Conservation (phyloP, 2,113 vertebrate genomes). For the Ciconia maguari region DNA sequence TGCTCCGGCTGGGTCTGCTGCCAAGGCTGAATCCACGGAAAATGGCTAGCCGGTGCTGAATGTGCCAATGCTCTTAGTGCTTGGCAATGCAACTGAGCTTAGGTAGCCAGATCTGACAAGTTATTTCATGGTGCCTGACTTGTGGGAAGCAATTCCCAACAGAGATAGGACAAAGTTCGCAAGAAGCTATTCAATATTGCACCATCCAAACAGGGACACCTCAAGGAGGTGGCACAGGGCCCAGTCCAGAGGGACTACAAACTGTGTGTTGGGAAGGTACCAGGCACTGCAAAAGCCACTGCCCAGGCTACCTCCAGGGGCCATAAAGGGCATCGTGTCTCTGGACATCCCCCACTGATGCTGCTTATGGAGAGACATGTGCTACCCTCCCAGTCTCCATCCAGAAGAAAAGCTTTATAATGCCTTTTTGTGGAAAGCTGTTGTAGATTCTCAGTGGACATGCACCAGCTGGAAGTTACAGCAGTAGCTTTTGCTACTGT, state of each 20-base stretch:
- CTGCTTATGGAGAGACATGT: not conserved
- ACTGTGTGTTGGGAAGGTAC: not conserved
- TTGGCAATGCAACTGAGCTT: not conserved
- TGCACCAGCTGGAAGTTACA: not conserved
- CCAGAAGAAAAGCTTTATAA: not conserved
- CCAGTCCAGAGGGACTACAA: not conserved
- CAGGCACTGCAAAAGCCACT: not conserved
- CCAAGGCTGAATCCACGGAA: not conserved
- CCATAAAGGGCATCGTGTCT: fast-evolving
- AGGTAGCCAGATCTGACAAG: not conserved
- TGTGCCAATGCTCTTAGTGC: not conserved
- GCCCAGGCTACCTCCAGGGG: not conserved
- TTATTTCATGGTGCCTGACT: not conserved
- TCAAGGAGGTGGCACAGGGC: not conserved
- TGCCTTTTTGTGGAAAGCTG: not conserved
- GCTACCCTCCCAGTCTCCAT: not conserved
- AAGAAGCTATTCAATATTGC: not conserved
- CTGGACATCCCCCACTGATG: not conserved
- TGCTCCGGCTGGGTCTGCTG: not conserved
- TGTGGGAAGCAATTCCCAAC: not conserved
- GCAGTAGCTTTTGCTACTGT: not conserved
- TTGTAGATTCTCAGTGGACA: not conserved
- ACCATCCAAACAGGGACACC: not conserved
- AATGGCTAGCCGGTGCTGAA: not conserved
- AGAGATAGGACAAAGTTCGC: not conserved